Percentiles rank a stretch among this genome's conserved stretches.
Conservation (phyloP, 2,888 invertebrate genomes). For the Neoitamus cyanurus region DNA sequence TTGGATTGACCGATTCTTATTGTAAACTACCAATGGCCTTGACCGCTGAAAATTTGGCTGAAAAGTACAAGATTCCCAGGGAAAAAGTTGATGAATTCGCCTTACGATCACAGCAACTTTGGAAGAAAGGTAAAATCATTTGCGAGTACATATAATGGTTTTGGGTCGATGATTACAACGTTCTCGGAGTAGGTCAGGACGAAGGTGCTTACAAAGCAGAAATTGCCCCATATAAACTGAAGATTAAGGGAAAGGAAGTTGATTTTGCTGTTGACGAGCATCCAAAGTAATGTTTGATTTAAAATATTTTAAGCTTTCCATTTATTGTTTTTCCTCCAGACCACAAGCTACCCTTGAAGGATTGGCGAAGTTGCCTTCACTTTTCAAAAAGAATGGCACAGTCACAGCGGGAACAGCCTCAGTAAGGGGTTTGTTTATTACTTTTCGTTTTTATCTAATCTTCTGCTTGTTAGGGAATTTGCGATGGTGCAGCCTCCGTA, state of each 20-base stretch:
- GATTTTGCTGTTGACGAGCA: slow-evolving; percentile 90
- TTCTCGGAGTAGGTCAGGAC: slow-evolving; percentile 76
- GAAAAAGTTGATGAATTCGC: slow-evolving; percentile 89
- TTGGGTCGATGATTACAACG: neutral
- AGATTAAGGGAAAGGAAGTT: slow-evolving; percentile 85
- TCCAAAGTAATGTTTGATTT: slow-evolving; percentile 69
- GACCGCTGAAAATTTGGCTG: slow-evolving; percentile 94
- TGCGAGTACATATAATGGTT: neutral
- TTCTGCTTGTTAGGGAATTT: slow-evolving; percentile 74
- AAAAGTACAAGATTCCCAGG: slow-evolving; percentile 81
- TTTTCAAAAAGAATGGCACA: slow-evolving; percentile 94
- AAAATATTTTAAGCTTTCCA: neutral
- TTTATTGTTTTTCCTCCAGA: slow-evolving; percentile 61
- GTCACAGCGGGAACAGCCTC: slow-evolving; percentile 96
- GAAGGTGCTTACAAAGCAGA: slow-evolving; percentile 91
- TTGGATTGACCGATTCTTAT: slow-evolving; percentile 86
- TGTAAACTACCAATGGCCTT: slow-evolving; percentile 95
- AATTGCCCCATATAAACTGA: slow-evolving; percentile 85
- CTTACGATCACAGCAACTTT: slow-evolving; percentile 83
- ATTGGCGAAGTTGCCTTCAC: slow-evolving; percentile 84
- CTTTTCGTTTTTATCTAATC: neutral
- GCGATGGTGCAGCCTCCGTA: slow-evolving; percentile 96
- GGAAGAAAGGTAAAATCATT: slow-evolving; percentile 78
- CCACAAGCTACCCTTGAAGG: slow-evolving; percentile 88
- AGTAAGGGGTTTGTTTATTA: slow-evolving; percentile 67